Evolutionary conservation across 2,113 vertebrate species (phyloP), one percentile per base, ranked within the genome.

Genomic region (Eclectus roratus): DNA sequence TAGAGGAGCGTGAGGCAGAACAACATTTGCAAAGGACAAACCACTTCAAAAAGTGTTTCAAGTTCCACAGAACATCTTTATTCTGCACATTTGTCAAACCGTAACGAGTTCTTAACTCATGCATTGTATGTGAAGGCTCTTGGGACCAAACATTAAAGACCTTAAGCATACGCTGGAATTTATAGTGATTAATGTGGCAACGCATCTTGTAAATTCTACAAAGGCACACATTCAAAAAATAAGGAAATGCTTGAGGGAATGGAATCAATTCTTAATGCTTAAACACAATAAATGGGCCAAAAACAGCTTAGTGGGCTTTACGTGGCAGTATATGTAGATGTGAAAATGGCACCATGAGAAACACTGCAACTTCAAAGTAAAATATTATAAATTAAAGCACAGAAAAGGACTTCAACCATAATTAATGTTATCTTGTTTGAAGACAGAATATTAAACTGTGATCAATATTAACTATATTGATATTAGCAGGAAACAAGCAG

Each of bases 171-270:
- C 15, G 8, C 2, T 80, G 72, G 79, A 93, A 89, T 83, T 86
- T 60, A 29, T 24, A 76, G 69, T 79, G 74, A 86, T 94, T 81
- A 91, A 92, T 86, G 70, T 61, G 61, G 37, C 29, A 96, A 89
- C 17, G 1, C 41, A 73, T 94, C 91, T 92, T 85, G 80, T 86
- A 85, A 94, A 94, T 55, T 83, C 88, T 95, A 93, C 63, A 95
- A 72, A 95, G 73, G 61, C 35, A 68, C 20, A n/a, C 0, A 1
- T 82, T 93, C 47, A 41, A 89, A 89, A 90, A 78, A 44, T 35
- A 18, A 96, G 87, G 91, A 94, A 91, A 60, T 43, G 82, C 66
- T 84, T 43, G 33, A 79, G 78, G 85, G 84, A 56, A 55, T 0
- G 7, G 84, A 85, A 89, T 85, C 20, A 80, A 68, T 63, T 88